These are phyloP conservation scores for Serilophus lunatus DNA, from an alignment of 2,113 vertebrate species.

Conservation along the genomic window DNA sequence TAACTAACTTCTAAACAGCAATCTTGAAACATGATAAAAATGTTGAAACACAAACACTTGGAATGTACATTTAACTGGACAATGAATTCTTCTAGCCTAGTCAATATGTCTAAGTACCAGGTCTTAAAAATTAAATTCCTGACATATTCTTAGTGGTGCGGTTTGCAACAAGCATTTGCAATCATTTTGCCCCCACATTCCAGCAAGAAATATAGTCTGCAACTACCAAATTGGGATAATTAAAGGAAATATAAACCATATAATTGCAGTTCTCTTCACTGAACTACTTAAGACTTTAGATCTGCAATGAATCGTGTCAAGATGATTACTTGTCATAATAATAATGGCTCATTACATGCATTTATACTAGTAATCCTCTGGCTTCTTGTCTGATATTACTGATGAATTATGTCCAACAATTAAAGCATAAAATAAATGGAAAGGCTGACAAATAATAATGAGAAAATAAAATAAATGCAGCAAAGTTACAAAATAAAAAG, in stretches of 20 bases:
- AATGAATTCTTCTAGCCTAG: neutral
- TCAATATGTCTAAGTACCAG: neutral
- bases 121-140: conserved; percentile 18
- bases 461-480: neutral
- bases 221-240: neutral
- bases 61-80: neutral
- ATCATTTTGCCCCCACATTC: neutral
- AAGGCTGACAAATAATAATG: neutral
- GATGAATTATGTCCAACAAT: neutral
- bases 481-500: neutral
- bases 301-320: neutral
- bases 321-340: neutral
- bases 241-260: conserved; percentile 6
- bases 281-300: neutral
- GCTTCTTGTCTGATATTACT: neutral
- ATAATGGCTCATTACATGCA: neutral
- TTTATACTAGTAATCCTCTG: neutral
- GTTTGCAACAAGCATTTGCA: neutral
- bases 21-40: neutral
- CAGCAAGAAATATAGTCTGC: neutral
- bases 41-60: neutral
- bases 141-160: neutral
- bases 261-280: neutral
- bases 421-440: neutral
- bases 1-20: neutral